Evolutionary conservation across 2,797 vertebrate genomes (phyloP).

Genomic region (Gymnoscopelus microlampas): DNA sequence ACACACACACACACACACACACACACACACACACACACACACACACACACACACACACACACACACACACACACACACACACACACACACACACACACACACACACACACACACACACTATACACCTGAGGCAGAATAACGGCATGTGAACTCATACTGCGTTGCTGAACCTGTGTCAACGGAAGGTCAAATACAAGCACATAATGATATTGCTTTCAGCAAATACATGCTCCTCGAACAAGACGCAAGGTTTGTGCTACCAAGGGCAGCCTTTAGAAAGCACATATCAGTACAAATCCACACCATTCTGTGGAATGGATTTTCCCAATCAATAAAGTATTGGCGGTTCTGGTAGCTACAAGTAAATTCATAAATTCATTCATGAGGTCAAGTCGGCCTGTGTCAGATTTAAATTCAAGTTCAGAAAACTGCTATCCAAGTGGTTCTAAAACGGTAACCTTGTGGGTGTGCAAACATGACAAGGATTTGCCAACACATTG

Average conservation of each 20-base stretch:
- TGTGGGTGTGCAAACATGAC: no score
- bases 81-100: background rate
- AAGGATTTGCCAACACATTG: no score
- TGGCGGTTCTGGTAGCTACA: background rate
- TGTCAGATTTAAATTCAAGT: no score
- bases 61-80: background rate
- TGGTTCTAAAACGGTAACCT: no score
- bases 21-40: background rate
- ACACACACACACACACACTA: background rate
- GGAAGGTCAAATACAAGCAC: background rate
- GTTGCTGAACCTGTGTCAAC: background rate
- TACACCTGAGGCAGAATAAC: background rate
- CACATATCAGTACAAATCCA: background rate
- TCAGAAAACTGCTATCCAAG: no score
- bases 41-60: background rate
- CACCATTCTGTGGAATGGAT: background rate
- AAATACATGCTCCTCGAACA: no score
- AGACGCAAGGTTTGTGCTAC: no score
- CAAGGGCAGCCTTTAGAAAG: no score
- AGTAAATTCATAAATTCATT: no score
- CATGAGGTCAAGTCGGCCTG: no score
- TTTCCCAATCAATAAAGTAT: background rate
- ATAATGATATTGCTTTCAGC: no score
- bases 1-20: background rate
- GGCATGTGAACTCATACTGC: background rate